Evolutionary conservation across 2,797 vertebrate species (phyloP).

Genomic region (Coracias cyanogaster): DNA sequence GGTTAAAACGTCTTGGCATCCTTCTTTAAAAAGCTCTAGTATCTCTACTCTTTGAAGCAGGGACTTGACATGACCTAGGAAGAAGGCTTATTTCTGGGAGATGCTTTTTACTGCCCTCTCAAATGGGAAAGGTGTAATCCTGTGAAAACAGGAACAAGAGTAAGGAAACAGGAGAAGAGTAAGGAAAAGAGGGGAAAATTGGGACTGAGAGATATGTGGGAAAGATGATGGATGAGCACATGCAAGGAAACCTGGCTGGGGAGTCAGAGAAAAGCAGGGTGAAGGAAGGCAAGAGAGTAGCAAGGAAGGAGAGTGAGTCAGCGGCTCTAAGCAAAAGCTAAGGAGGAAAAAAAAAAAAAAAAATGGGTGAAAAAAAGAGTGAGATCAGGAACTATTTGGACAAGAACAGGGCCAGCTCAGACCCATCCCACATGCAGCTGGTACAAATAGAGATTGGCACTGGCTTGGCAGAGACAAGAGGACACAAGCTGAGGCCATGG

Average conservation of each 20-base stretch:
- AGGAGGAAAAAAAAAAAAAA: not conserved
- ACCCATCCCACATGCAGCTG: not conserved
- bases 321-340: not conserved
- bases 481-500: not conserved
- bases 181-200: not conserved
- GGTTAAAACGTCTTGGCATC: not conserved
- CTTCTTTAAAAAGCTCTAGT: not conserved
- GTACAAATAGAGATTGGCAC: not conserved
- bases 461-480: not conserved
- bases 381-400: not conserved
- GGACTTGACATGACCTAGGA: not conserved
- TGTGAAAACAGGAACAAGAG: not conserved
- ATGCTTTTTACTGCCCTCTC: not conserved
- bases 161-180: not conserved
- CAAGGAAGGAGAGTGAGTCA: not conserved
- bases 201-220: not conserved
- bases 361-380: not conserved
- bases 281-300: not conserved
- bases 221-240: not conserved
- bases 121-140: not conserved
- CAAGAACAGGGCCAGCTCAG: not conserved
- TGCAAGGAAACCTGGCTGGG: not conserved
- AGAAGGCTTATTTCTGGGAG: not conserved
- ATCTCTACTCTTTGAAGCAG: not conserved
- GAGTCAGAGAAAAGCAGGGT: not conserved